Percentiles rank a stretch among this genome's conserved stretches.
Conservation (phyloP, 2,888 invertebrate genomes). For the Pollenia griseotomentosa region DNA sequence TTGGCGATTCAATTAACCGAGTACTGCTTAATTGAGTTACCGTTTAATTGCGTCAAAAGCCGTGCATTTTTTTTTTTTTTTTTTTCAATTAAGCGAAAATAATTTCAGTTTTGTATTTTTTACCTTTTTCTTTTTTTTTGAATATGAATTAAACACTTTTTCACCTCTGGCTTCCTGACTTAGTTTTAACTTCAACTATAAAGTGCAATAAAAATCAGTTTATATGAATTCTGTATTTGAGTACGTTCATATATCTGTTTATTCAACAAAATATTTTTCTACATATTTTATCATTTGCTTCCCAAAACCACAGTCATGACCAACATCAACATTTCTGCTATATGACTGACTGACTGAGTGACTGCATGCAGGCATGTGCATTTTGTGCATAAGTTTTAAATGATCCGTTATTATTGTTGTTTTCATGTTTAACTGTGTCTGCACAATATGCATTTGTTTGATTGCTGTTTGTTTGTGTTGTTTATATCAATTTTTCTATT, state of each 20-base stretch:
- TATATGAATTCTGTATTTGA: slow-evolving; percentile 32
- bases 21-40: too few relatives aligned
- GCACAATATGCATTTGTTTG: slow-evolving; percentile 17
- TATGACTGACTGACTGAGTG: neutral
- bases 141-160: neutral
- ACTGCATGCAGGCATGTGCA: slow-evolving; percentile 34
- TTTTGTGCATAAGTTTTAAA: slow-evolving; percentile 37
- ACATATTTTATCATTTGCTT: slow-evolving; percentile 42
- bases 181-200: slow-evolving; percentile 10
- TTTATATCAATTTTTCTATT: neutral
- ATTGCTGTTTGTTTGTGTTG: slow-evolving; percentile 8
- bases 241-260: neutral
- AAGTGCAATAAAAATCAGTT: slow-evolving; percentile 50
- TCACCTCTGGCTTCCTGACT: neutral
- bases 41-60: too few relatives aligned
- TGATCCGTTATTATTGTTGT: slow-evolving; percentile 42
- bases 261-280: neutral
- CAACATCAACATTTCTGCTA: slow-evolving; percentile 66
- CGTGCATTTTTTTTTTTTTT: too few relatives aligned
- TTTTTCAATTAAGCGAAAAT: too few relatives aligned
- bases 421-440: slow-evolving; percentile 25
- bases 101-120: too few relatives aligned
- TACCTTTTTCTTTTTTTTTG: too few relatives aligned
- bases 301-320: slow-evolving; percentile 57
- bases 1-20: too few relatives aligned